These are phyloP conservation scores for Nannospalax galili DNA, from an alignment of 2,113 vertebrate genomes.

Conservation along the genomic window DNA sequence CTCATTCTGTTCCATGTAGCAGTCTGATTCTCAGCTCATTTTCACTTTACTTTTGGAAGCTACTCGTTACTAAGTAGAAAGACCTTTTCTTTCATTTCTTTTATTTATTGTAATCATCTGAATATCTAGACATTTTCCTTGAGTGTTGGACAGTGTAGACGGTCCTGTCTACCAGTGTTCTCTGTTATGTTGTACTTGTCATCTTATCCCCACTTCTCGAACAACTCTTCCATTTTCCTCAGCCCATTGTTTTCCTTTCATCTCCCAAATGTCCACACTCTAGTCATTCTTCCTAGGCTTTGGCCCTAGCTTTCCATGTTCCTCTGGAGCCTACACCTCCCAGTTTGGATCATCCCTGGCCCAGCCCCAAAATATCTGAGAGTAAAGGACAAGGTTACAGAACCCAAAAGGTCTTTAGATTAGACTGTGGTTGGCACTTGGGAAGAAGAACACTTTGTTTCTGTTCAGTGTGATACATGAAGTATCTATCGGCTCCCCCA, in stretches of 20 bases:
- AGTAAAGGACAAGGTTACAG: neutral
- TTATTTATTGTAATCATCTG: neutral
- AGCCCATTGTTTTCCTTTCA: neutral
- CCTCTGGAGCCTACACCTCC: neutral
- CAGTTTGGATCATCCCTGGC: neutral
- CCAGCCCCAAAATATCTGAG: neutral
- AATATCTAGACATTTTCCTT: neutral
- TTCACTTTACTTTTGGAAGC: neutral
- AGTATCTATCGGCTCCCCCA: neutral
- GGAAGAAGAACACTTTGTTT: neutral
- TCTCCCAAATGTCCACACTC: neutral
- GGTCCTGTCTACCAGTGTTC: neutral
- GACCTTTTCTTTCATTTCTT: neutral
- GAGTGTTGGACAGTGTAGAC: neutral
- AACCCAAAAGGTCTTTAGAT: neutral
- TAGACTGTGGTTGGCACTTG: neutral
- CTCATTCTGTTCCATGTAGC: neutral
- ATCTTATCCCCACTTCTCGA: neutral
- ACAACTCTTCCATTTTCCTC: neutral
- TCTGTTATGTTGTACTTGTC: rapidly evolving
- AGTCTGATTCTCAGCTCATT: neutral
- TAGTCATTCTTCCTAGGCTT: neutral
- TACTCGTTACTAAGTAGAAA: neutral
- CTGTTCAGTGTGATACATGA: neutral
- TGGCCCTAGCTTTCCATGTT: neutral